These are phyloP conservation scores for Emberiza fucata DNA, from an alignment of 2,113 vertebrate species.

Conservation along the genomic window DNA sequence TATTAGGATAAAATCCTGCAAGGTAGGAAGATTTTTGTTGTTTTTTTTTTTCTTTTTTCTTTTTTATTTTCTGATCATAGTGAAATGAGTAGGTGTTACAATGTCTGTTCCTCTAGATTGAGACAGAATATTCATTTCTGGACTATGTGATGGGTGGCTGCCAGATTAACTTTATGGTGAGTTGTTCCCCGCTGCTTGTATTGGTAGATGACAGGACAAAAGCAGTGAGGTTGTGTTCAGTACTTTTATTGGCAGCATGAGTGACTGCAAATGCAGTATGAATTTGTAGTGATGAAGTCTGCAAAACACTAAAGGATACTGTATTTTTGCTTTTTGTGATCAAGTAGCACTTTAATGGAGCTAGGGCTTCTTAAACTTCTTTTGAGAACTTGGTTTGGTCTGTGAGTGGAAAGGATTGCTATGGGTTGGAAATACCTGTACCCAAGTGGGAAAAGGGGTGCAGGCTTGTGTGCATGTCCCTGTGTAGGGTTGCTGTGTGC, in stretches of 20 bases:
- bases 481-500: background rate
- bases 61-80: background rate
- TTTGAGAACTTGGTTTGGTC: background rate
- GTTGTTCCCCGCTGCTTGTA: background rate
- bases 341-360: background rate
- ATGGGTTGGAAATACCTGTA: background rate
- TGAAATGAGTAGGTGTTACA: background rate
- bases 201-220: background rate
- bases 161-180: constrained; percentile 85
- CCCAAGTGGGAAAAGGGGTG: background rate
- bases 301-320: background rate
- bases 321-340: background rate
- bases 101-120: constrained; percentile 65
- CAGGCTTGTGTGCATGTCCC: background rate
- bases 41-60: too few species aligned
- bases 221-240: background rate
- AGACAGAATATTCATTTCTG: constrained; percentile 81
- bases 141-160: constrained; percentile 87
- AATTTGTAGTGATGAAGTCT: background rate
- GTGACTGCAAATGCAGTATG: background rate
- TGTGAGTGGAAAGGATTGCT: background rate
- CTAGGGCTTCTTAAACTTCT: background rate
- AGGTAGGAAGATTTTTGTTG: constrained; percentile 64
- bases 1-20: constrained; percentile 82
- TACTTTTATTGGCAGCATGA: background rate